phyloP scores from a whole-genome alignment of 2,888 invertebrate genomes.

The Malthinus flaveolus region DNA sequence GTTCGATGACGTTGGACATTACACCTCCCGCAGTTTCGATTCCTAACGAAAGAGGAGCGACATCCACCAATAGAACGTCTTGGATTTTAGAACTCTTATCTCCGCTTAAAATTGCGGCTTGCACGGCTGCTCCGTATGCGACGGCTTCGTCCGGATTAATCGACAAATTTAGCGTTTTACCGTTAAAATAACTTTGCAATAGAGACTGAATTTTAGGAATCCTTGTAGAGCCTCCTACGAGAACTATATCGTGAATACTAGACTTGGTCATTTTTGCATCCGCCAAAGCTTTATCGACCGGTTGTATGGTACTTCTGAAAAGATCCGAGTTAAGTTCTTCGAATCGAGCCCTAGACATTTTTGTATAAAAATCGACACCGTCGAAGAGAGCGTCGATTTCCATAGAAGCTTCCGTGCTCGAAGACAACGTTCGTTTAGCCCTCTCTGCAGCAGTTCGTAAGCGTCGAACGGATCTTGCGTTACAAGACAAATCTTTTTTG shows the following conservation, averaged over 20 bases:
- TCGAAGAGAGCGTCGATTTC: constrained; percentile 59
- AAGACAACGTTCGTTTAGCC: constrained; percentile 54
- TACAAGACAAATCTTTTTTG: constrained; percentile 55
- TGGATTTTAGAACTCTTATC: constrained; percentile 62
- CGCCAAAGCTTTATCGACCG: constrained; percentile 76
- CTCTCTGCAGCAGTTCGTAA: constrained; percentile 59
- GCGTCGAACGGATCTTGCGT: constrained; percentile 55
- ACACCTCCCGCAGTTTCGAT: constrained; percentile 60
- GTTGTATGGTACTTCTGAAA: constrained; percentile 73
- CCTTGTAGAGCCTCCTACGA: constrained; percentile 81
- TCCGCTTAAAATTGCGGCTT: constrained; percentile 72
- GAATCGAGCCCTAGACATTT: constrained; percentile 75
- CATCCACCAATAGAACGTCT: constrained; percentile 63
- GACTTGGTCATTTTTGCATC: constrained; percentile 79
- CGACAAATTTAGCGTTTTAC: constrained; percentile 71
- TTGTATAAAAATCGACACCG: constrained; percentile 64
- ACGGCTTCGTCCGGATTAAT: constrained; percentile 84
- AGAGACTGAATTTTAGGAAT: constrained; percentile 79
- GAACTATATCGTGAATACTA: constrained; percentile 76
- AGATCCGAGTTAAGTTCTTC: constrained; percentile 75
- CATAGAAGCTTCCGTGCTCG: constrained; percentile 57
- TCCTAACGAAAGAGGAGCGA: constrained; percentile 57
- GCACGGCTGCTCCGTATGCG: constrained; percentile 76
- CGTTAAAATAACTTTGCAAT: constrained; percentile 75
- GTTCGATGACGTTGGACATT: constrained; percentile 69